phyloP scores from a whole-genome alignment of 2,113 vertebrate species.

The Rynchops niger region DNA sequence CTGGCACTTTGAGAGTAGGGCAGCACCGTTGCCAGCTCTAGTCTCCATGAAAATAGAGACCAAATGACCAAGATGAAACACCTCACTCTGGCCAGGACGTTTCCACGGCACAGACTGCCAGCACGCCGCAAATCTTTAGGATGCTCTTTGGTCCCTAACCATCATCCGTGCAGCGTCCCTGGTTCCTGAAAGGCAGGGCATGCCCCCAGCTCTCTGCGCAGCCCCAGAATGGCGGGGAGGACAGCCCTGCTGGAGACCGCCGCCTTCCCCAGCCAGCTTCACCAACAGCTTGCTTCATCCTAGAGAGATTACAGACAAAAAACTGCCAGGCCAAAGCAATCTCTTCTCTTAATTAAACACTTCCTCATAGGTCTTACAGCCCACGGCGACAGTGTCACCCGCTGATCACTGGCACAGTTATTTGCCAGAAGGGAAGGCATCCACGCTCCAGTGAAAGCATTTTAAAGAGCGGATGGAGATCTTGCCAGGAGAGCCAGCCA shows the following conservation, averaged over 20 bases:
- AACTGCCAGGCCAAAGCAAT: not conserved
- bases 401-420: not conserved
- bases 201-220: not conserved
- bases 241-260: not conserved
- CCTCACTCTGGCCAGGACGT: not conserved
- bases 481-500: not conserved
- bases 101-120: not conserved
- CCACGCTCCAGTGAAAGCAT: not conserved
- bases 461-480: not conserved
- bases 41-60: not conserved
- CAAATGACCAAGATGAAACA: not conserved
- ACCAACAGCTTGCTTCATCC: not conserved
- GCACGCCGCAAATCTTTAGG: not conserved
- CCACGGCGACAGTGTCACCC: not conserved
- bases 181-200: fast-evolving
- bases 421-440: not conserved
- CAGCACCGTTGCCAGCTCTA: too few relatives aligned
- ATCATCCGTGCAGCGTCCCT: not conserved
- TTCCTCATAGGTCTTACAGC: not conserved
- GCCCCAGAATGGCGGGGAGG: not conserved
- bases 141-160: not conserved
- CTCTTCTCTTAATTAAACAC: not conserved
- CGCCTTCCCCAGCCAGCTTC: not conserved
- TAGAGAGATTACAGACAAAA: not conserved
- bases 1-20: not conserved